Base-by-base conservation (phyloP, 1,140 invertebrate genomes). In the Octopus sinensis region DNA sequence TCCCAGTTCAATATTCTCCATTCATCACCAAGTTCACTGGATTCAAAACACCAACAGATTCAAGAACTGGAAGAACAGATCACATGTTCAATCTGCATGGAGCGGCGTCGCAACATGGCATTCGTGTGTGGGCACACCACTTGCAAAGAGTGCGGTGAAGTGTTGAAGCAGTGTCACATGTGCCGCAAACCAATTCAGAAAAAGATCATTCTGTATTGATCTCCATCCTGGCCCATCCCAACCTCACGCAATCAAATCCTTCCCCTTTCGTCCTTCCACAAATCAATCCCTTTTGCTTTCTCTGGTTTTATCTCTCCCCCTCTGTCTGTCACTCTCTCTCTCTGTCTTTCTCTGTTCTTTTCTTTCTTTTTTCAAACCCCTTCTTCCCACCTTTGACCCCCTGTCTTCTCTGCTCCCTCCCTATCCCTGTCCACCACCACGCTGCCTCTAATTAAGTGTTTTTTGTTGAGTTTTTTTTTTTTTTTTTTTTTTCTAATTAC, bases 51-150 rank as follows among this genome's bases (percentile, higher is more conserved):
- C 89, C 94, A 93, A 84, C 95, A 95, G 90, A 94, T 97, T 82
- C 94, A 95, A 23, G 96, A 97, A 91, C 94, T 96, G 80, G 96
- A 97, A 90, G 96, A 97, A 85, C 90, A 95, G 92, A 89, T 96
- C 93, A 94, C 95, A 94, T 93, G 92, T 85, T 88, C 90, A 13
- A 92, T 93, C 76, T 93, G 93, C 86, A 91, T 93, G 92, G 92
- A 92, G 91, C 85, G 95, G 23, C 92, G 93, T 82, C 91, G 94
- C 56, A 95, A 96, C 87, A 94, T 96, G 7, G 96, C 95, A 1
- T 97, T 97, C 88, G 91, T 96, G 0, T 97, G 96, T 90, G 96
- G 96, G 7, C 96, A 97, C 87, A 94, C 94, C 23, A 94, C 96
- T 6, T 97, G 96, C 91, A 93, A 94, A 54, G 93, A 93, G 78